Evolutionary conservation across 2,113 vertebrate genomes (phyloP), one percentile per base, ranked within the genome.

Genomic region (Psettodes erumei): DNA sequence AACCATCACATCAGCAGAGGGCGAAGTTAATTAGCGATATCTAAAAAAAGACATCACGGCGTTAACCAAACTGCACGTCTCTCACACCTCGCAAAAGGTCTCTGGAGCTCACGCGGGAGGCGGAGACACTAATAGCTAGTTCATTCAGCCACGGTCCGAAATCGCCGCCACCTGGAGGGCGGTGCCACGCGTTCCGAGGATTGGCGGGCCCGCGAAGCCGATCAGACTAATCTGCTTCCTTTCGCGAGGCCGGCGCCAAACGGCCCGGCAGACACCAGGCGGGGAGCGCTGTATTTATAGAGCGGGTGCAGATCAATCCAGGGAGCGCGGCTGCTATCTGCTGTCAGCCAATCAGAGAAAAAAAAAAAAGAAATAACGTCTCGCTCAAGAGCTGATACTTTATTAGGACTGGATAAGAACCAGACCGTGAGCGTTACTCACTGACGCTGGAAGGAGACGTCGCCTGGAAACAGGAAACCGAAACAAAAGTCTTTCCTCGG

Each of bases 171-270:
- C 59, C 84, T 85, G 66, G 18, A 51, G 79, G 79, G 77, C 79
- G n/a, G 72, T 56, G 65, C 82, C 66, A 8, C 79, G 72, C 77
- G 69, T 60, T 81, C 64, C 62, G 80, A 79, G 89, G 81, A 84
- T 81, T 80, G 72, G 66, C 73, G 64, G 19, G 27, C 75, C 68
- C 37, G 61, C 70, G 70, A 77, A 65, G 66, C 78, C 70, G 83
- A 90, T 91, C 75, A 68, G 59, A 65, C 84, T 89, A 88, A 91
- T 82, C 84, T 85, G 65, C 72, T 78, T 83, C 72, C 77, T 82
- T 74, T 80, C 79, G 71, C 81, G 74, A 77, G 89, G 74, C 51
- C 40, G 78, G 58, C 77, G 75, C 81, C 56, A 42, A 25, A 69
- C 78, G 73, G 64, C 30, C 67, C 56, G 2, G 65, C n/a, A 56